phyloP scores from a whole-genome alignment of 37 sponge, comb jelly and placozoan genomes.

The Geodia barretti region DNA sequence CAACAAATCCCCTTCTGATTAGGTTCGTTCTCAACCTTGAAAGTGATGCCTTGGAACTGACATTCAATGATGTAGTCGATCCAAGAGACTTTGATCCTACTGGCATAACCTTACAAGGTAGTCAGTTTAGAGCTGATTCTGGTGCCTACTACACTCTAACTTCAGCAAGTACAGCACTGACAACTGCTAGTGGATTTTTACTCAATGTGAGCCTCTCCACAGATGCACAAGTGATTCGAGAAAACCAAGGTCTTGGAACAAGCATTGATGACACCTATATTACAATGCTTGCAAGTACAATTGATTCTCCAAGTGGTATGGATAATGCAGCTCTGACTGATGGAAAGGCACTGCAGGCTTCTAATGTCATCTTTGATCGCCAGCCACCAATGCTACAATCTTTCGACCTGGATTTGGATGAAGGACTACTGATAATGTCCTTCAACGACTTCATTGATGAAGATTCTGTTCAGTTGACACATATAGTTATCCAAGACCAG shows the following conservation, averaged over 20 bases:
- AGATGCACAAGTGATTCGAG: constrained; percentile 67
- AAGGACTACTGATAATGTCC: constrained; percentile 54
- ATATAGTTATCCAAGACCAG: constrained; percentile 65
- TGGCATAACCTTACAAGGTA: constrained; percentile 81
- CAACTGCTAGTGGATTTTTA: constrained; percentile 45
- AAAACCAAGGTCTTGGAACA: constrained; percentile 67
- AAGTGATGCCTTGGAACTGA: constrained; percentile 52
- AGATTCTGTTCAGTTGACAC: constrained; percentile 43
- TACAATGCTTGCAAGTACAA: constrained; percentile 77
- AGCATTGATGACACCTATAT: constrained; percentile 49
- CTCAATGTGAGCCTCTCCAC: constrained; percentile 46
- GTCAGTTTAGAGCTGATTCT: constrained; percentile 17
- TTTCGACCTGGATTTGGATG: constrained; percentile 75
- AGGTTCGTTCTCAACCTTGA: constrained; percentile 71
- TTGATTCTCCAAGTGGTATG: constrained; percentile 64
- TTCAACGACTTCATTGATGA: constrained; percentile 76
- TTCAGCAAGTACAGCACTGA: constrained; percentile 37
- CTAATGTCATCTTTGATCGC: constrained; percentile 56
- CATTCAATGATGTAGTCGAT: constrained; percentile 84
- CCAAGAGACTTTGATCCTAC: constrained; percentile 71
- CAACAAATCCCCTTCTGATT: constrained; percentile 43
- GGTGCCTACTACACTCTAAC: constrained; percentile 74
- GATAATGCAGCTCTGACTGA: constrained; percentile 82
- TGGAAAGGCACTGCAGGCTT: constrained; percentile 76
- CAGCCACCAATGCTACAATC: constrained; percentile 41